Evolutionary conservation across 2,888 invertebrate species (phyloP).

Genomic region (Carterocephalus palaemon): DNA sequence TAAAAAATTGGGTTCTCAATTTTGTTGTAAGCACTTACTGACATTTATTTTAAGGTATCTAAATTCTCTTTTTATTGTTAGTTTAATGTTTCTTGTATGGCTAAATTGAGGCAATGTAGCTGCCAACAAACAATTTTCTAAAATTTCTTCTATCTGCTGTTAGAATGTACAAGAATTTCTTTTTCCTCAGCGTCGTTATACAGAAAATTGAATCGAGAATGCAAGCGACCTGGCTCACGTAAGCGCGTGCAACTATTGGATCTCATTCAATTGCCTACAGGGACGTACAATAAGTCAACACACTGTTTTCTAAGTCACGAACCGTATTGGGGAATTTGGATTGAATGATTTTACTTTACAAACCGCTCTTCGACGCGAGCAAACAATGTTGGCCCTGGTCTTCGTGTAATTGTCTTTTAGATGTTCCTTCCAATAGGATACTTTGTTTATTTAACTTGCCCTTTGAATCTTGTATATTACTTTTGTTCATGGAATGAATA

Average conservation of each 20-base stretch:
- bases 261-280: conserved; percentile 31
- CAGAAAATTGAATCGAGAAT: conserved; percentile 25
- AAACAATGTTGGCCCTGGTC: conserved; percentile 38
- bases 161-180: conserved; percentile 29
- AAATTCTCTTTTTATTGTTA: too few relatives aligned
- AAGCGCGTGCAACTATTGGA: conserved; percentile 24
- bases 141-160: not conserved
- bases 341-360: conserved; percentile 55
- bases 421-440: conserved; percentile 33
- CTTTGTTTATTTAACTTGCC: not conserved
- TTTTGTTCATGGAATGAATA: too few relatives aligned
- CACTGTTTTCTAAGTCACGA: conserved; percentile 47
- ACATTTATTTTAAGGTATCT: too few relatives aligned
- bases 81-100: too few relatives aligned
- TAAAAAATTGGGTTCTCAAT: too few relatives aligned
- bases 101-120: too few relatives aligned
- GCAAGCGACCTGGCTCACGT: conserved; percentile 20
- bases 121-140: not conserved
- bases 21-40: too few relatives aligned
- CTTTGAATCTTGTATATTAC: too few relatives aligned
- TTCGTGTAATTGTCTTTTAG: conserved; percentile 44
- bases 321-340: conserved; percentile 56
- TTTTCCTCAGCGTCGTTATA: conserved; percentile 17
- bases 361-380: conserved; percentile 40
- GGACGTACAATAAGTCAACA: conserved; percentile 50